A percentile compares a stretch with the other conserved stretches of the same genome.
Evolutionary conservation across 2,888 invertebrate species (phyloP).

Genomic region (Pterostichus niger): DNA sequence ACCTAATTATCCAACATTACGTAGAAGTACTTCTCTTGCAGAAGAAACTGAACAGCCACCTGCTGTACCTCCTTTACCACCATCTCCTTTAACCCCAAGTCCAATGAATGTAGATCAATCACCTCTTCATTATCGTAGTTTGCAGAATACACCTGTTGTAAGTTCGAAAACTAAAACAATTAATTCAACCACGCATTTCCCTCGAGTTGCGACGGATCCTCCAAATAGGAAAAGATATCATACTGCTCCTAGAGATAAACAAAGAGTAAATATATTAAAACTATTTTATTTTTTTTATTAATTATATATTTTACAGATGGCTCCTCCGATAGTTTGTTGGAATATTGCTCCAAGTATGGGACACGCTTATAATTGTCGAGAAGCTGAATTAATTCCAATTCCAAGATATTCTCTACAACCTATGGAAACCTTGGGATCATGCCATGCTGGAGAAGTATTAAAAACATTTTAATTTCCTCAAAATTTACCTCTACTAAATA

Average conservation of each 20-base stretch:
- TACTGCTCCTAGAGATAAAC: constrained; percentile 81
- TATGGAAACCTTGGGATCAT: constrained; percentile 80
- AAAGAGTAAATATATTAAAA: constrained; percentile 76
- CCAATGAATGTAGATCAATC: constrained; percentile 70
- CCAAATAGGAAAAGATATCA: constrained; percentile 80
- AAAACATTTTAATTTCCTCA: neutral
- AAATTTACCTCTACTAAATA: constrained; percentile 8
- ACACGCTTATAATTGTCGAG: constrained; percentile 80
- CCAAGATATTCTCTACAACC: constrained; percentile 80
- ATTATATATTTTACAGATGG: constrained; percentile 75
- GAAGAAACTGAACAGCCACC: constrained; percentile 72
- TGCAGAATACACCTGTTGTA: constrained; percentile 75
- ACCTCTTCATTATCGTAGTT: constrained; percentile 75
- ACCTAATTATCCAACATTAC: constrained; percentile 79
- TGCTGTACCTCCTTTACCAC: constrained; percentile 71
- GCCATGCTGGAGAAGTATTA: constrained; percentile 81
- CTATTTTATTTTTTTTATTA: neutral
- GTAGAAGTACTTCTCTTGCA: constrained; percentile 71
- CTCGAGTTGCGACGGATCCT: constrained; percentile 75
- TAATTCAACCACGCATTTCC: constrained; percentile 76
- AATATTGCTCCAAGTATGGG: constrained; percentile 82
- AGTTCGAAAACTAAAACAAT: constrained; percentile 75
- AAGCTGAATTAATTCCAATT: constrained; percentile 80
- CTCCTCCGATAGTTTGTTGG: constrained; percentile 81
- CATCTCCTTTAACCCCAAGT: constrained; percentile 69